Evolutionary conservation across 2,888 invertebrate species (phyloP).

Genomic region (Limenitis camilla): DNA sequence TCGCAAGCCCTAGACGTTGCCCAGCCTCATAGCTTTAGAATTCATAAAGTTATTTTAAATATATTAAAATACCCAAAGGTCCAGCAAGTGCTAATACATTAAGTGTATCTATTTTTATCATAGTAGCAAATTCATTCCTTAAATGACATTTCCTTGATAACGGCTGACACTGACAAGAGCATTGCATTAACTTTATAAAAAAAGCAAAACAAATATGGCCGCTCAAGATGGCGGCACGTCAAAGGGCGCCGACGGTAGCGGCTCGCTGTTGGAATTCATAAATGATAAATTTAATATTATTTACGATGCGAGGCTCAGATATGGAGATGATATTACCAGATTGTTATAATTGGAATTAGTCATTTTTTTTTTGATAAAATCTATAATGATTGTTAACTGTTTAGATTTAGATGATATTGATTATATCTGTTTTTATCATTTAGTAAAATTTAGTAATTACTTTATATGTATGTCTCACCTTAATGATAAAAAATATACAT

Average conservation of each 20-base stretch:
- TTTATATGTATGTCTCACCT: too few relatives aligned
- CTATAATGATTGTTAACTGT: slow-evolving; percentile 6
- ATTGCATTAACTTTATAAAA: slow-evolving; percentile 57
- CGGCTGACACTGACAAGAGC: slow-evolving; percentile 59
- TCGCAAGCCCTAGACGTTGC: too few relatives aligned
- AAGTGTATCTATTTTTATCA: slow-evolving; percentile 25
- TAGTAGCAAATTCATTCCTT: slow-evolving; percentile 32
- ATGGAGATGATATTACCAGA: slow-evolving; percentile 40
- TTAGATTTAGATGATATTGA: neutral
- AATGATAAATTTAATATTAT: slow-evolving; percentile 73
- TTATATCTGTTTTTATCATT: too few relatives aligned
- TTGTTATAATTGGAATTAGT: slow-evolving; percentile 12
- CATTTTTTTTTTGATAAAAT: neutral
- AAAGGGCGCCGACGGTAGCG: slow-evolving; percentile 69
- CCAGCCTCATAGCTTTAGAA: too few relatives aligned
- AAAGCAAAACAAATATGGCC: slow-evolving; percentile 63
- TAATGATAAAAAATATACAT: too few relatives aligned
- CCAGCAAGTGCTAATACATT: neutral
- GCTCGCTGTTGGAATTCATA: slow-evolving; percentile 61
- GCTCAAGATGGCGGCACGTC: slow-evolving; percentile 60
- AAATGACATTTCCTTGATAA: slow-evolving; percentile 43
- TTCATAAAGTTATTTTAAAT: too few relatives aligned
- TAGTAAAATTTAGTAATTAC: too few relatives aligned
- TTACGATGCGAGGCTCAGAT: slow-evolving; percentile 50
- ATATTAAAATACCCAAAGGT: too few relatives aligned